phyloP scores from a whole-genome alignment of 2,888 invertebrate species.

The Carterocephalus palaemon region DNA sequence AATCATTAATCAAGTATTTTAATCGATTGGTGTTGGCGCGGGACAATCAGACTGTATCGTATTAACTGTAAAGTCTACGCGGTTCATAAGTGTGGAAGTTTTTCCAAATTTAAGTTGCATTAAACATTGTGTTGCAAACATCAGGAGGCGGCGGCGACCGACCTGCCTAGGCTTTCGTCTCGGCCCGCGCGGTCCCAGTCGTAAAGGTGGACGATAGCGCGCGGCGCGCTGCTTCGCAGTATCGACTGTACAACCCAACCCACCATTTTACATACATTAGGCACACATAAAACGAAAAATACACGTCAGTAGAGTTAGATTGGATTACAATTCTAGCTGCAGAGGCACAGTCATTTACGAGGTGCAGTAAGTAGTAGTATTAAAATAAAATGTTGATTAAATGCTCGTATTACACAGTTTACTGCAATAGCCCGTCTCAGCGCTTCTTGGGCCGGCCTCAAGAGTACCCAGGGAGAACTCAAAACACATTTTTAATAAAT shows the following conservation, averaged over 20 bases:
- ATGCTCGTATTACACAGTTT: too few species aligned
- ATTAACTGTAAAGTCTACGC: too few species aligned
- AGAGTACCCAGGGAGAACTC: too few species aligned
- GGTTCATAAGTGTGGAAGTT: too few species aligned
- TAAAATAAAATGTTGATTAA: too few species aligned
- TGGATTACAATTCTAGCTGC: slow-evolving; percentile 1
- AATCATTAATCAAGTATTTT: too few species aligned
- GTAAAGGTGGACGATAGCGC: slow-evolving; percentile 82
- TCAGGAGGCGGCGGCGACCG: slow-evolving; percentile 49
- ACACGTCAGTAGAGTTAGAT: slow-evolving; percentile 15
- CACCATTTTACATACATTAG: slow-evolving; percentile 44
- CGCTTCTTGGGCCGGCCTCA: too few species aligned
- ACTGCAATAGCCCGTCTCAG: too few species aligned
- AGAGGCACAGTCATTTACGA: background rate
- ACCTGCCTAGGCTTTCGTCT: slow-evolving; percentile 97
- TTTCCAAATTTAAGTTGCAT: too few species aligned
- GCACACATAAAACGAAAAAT: slow-evolving; percentile 25
- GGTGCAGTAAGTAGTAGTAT: background rate
- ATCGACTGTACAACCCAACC: slow-evolving; percentile 72
- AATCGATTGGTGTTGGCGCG: too few species aligned
- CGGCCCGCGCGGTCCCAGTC: slow-evolving; percentile 95
- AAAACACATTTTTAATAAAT: too few species aligned
- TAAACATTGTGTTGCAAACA: slow-evolving; percentile 2
- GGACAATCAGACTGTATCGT: too few species aligned
- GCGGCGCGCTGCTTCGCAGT: slow-evolving; percentile 55